Evolutionary conservation across 1,140 invertebrate species (phyloP), one percentile per base, ranked within the genome.

Genomic region (Heliconius congener): DNA sequence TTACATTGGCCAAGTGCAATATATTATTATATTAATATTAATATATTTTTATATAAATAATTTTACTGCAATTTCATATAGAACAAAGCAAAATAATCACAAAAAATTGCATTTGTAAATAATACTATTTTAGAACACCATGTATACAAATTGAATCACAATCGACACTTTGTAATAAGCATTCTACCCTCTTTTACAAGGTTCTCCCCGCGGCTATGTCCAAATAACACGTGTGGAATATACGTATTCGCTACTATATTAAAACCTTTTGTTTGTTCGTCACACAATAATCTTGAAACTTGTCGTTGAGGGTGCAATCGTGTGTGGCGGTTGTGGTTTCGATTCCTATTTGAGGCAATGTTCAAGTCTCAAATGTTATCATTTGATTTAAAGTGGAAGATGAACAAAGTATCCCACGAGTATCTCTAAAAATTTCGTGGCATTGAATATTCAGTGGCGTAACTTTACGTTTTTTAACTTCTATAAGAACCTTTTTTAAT

Each of bases 141-240:
- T 66, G 23, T 66, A 30, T 4, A 30, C 60, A 66, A 66, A 66
- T 66, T 27, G 60, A 27, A 66, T 66, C 60, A 66, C 60, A 66
- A 66, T 66, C n/a, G 60, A 66, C 60, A 66, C 60, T 66, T 27
- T 66, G 60, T 27, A 66, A 66, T 66, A 66, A 66, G n/a, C 60
- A 27, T 66, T 27, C 60, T 66, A 66, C 60, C 60, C 60, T 66
- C 60, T n/a, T 30, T 16, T 30, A 57, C 55, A 57, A 66, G 60
- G 9, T 11, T 11, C 19, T 9, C 19, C 60, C 60, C 60, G 60
- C 27, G 60, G 60, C 9, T 66, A 66, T 27, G 23, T 13, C 60
- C 60, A 66, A 66, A 66, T 66, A 66, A 66, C 60, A 66, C 23
- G 60, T 66, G 27, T 66, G 11, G 3, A 8, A 66, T 66, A 66